Percentiles rank a stretch among this genome's conserved stretches.
Conservation (phyloP, 35 echinoderm and acorn worm genomes). For the Stichopus chloronotus region DNA sequence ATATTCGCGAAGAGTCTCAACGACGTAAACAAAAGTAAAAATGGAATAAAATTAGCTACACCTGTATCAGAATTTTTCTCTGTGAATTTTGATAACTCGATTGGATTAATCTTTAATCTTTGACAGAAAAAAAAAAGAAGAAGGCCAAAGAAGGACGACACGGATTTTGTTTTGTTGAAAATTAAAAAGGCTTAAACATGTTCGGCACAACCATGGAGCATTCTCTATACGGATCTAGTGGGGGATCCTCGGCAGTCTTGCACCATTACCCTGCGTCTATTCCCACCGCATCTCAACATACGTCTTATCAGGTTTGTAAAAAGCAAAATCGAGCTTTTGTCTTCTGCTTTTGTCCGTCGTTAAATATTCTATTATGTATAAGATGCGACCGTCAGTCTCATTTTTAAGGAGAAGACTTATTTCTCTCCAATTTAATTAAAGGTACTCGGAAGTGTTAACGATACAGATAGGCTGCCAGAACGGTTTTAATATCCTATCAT, state of each 20-base stretch:
- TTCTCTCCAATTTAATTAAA: neutral
- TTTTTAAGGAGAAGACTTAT: neutral
- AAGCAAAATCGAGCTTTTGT: neutral
- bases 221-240: slow-evolving; percentile 49
- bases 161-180: neutral
- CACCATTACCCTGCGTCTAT: slow-evolving; percentile 53
- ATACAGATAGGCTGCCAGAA: neutral
- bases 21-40: neutral
- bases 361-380: too few relatives aligned
- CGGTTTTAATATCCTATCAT: too few relatives aligned
- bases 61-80: neutral
- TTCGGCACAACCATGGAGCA: slow-evolving; percentile 49
- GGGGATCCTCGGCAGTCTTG: slow-evolving; percentile 33
- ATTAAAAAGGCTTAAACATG: slow-evolving; percentile 6
- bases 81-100: neutral
- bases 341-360: neutral
- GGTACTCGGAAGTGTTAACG: neutral
- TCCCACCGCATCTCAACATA: slow-evolving; percentile 20
- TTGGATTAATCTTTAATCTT: neutral
- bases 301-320: slow-evolving; percentile 40
- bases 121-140: neutral
- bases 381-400: too few relatives aligned
- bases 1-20: too few relatives aligned
- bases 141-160: neutral
- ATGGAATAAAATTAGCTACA: neutral